Base-by-base conservation (phyloP, 23 tunicate species). In the Styela clava region DNA sequence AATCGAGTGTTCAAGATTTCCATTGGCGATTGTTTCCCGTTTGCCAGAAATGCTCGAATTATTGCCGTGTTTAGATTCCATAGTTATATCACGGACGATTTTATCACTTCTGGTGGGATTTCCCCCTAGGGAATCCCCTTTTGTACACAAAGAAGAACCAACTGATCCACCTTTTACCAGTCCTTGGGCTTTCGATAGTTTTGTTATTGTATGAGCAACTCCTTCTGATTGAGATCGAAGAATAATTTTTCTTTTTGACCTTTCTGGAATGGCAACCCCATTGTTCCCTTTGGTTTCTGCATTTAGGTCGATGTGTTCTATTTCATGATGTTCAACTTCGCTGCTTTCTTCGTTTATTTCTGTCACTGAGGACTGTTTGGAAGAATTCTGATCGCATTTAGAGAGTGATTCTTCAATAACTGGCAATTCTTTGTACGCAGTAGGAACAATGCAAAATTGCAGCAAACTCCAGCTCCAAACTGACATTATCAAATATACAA, bases 401-500 rank as follows among this genome's bases (percentile, higher is more conserved):
- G 7, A 7, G 28, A 76, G 20, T 12, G 65, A 23, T 44, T 84
- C 83, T 16, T 84, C 83, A 0, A 74, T 74, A 9, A 32, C 67
- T 2, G 95, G 95, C 62, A 85, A 35, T 2, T 67, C 67, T 79
- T 85, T 89, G 12, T 76, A 30, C 5, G 95, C 83, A 16, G 95
- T 89, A 32, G 87, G 79, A 37, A 84, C 83, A 2, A 89, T 44
- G 64, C 83, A 79, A 68, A 89, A 89, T 56, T 89, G 95, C 29
- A 85, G 69, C 23, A 89, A 67, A 56, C 88, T 84, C 95, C 85
- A 89, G 30, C 82, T 86, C 88, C 88, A 89, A 2, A 83, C 65
- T 2, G 84, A 62, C 77, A 89, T 35, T 24, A 85, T 80, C 22
- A 85, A 74, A 52, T 69, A 79, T 23, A 89, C 95, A 21, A 82